Percentiles rank a stretch among this genome's conserved stretches.
phyloP scores from a whole-genome alignment of 1,140 invertebrate species.

The Ylistrum balloti region DNA sequence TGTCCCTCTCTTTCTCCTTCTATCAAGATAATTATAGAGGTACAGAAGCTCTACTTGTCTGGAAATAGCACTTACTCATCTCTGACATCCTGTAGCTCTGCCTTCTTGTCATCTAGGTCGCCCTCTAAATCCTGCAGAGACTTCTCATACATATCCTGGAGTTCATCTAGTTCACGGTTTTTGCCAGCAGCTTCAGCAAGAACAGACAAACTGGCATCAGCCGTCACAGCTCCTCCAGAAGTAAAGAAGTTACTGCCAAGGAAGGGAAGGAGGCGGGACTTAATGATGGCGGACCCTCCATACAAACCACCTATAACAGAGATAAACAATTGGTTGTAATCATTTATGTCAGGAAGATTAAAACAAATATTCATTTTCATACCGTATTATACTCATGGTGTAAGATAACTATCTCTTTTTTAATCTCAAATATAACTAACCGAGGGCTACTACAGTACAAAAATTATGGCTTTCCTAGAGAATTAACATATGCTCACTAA shows the following conservation, averaged over 20 bases:
- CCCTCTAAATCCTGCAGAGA: slow-evolving; percentile 77
- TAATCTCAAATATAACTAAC: no score
- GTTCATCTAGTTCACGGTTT: slow-evolving; percentile 77
- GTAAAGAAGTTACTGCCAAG: slow-evolving; percentile 79
- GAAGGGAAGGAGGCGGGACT: slow-evolving; percentile 80
- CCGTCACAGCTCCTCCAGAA: slow-evolving; percentile 74
- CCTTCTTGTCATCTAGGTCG: slow-evolving; percentile 74
- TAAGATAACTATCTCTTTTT: no score
- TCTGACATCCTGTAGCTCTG: slow-evolving; percentile 78
- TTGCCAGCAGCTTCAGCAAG: slow-evolving; percentile 78
- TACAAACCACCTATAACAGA: slow-evolving; percentile 77
- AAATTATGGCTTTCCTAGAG: no score
- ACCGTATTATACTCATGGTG: no score
- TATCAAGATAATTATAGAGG: background rate
- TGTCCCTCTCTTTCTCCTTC: background rate
- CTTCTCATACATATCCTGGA: slow-evolving; percentile 81
- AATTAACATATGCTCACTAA: no score
- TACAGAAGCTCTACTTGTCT: background rate
- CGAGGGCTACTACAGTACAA: no score
- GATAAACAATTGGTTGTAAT: no score
- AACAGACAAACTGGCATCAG: slow-evolving; percentile 76
- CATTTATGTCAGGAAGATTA: no score
- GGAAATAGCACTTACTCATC: slow-evolving; percentile 76
- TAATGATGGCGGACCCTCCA: slow-evolving; percentile 80
- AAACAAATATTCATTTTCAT: no score